A percentile compares a stretch with the other conserved stretches of the same genome.
phyloP scores from a whole-genome alignment of 2,888 invertebrate genomes.

The Drosophila anceps region DNA sequence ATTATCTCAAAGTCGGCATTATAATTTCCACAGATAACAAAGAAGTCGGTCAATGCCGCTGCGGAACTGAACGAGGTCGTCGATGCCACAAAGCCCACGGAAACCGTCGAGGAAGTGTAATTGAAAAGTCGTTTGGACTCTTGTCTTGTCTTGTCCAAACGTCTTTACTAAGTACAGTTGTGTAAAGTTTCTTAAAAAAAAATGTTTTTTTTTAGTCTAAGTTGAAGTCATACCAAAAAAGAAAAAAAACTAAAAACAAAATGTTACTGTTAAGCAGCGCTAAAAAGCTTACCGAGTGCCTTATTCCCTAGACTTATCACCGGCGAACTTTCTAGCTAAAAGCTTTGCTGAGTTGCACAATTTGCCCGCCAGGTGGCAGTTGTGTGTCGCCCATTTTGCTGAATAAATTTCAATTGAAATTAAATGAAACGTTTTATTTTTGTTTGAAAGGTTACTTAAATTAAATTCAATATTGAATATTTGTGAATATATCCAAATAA shows the following conservation, averaged over 20 bases:
- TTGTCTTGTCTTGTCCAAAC: conserved; percentile 5
- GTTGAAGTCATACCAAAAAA: conserved; percentile 41
- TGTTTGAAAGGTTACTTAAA: background rate
- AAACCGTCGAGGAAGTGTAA: conserved; percentile 43
- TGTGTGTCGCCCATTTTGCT: conserved; percentile 10
- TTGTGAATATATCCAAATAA: too few species aligned
- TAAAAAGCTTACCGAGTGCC: conserved; percentile 40
- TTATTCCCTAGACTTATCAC: conserved; percentile 7
- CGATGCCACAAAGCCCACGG: conserved; percentile 31
- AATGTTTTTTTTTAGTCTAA: conserved; percentile 38
- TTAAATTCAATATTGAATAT: background rate
- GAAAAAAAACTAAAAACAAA: background rate
- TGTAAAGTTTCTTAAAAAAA: conserved; percentile 23
- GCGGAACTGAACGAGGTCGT: conserved; percentile 46
- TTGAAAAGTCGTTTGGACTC: conserved; percentile 1
- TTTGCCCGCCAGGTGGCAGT: conserved; percentile 39
- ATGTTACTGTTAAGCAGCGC: conserved; percentile 45
- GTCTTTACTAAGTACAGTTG: conserved; percentile 36
- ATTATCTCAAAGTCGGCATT: conserved; percentile 25
- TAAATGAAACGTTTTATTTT: background rate
- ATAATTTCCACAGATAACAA: conserved; percentile 56
- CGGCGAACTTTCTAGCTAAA: conserved; percentile 25
- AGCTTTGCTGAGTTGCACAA: conserved; percentile 38
- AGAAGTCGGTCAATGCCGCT: conserved; percentile 41
- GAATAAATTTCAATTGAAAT: conserved; percentile 39